These are phyloP conservation scores for Alethe diademata DNA, from an alignment of 2,113 vertebrate genomes.

Conservation along the genomic window DNA sequence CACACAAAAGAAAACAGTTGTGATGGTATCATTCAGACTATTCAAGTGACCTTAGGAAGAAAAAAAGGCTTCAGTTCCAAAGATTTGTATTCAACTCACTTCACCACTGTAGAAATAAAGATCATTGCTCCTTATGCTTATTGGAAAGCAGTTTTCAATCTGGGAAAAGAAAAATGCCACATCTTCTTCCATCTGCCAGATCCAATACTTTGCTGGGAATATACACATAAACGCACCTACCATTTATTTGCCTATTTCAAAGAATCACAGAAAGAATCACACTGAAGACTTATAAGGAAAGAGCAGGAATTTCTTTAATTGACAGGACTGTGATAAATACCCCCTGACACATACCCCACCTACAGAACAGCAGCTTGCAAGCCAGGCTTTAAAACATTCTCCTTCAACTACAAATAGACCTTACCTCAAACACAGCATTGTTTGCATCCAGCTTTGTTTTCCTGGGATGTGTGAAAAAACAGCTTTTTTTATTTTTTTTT, in stretches of 20 bases:
- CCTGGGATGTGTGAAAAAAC: not conserved
- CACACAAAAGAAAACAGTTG: slow-evolving; percentile 69
- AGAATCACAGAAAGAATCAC: not conserved
- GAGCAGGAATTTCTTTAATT: not conserved
- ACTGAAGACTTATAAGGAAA: not conserved
- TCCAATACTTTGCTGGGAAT: slow-evolving; percentile 15
- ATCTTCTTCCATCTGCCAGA: slow-evolving; percentile 35
- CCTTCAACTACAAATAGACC: not conserved
- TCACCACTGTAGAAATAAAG: slow-evolving; percentile 47
- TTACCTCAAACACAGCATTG: not conserved
- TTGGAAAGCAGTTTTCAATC: slow-evolving; percentile 58
- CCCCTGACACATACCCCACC: not conserved
- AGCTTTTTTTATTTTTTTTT: not conserved
- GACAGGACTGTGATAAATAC: not conserved
- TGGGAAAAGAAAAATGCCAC: slow-evolving; percentile 46
- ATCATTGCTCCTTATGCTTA: slow-evolving; percentile 66
- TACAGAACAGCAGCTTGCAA: not conserved
- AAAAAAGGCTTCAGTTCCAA: slow-evolving; percentile 54
- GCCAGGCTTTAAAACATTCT: not conserved
- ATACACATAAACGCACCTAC: not conserved
- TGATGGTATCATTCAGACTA: slow-evolving; percentile 69
- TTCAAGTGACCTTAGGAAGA: slow-evolving; percentile 70
- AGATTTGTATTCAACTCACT: slow-evolving; percentile 60
- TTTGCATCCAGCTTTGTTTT: not conserved
- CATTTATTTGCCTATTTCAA: slow-evolving; percentile 14